These are phyloP conservation scores for Nematostella vectensis DNA, from an alignment of 92 coral and sea anemone species.

Conservation along the genomic window DNA sequence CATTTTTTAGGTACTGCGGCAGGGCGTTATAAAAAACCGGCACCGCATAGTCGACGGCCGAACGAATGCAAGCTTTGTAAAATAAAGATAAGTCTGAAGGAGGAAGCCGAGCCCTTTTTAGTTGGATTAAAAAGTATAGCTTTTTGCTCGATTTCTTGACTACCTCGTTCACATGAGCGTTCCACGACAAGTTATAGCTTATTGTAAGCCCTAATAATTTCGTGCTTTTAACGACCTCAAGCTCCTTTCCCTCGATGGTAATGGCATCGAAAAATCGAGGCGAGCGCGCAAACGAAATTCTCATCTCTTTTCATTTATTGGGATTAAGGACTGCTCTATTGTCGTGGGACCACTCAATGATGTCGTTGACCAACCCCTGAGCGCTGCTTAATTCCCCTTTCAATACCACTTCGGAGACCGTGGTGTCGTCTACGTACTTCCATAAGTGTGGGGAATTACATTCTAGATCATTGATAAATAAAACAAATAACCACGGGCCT, in stretches of 20 bases:
- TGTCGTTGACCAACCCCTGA: constrained; percentile 7
- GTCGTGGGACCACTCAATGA: constrained; percentile 11
- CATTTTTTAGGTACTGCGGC: too few species aligned
- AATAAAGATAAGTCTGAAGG: constrained; percentile 12
- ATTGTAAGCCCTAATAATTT: constrained; percentile 25
- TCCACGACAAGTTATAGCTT: constrained; percentile 18
- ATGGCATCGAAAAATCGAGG: constrained; percentile 7
- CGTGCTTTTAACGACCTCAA: constrained; percentile 12
- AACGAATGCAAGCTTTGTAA: constrained; percentile 18
- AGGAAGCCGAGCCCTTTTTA: constrained; percentile 24
- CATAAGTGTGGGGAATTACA: not conserved
- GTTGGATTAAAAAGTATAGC: constrained; percentile 17
- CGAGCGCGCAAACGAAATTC: constrained; percentile 12
- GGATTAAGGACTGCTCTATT: constrained; percentile 15
- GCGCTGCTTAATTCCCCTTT: not conserved
- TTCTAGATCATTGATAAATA: not conserved
- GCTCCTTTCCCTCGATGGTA: constrained; percentile 3
- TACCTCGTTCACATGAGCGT: constrained; percentile 10
- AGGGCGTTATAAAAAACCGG: too few species aligned
- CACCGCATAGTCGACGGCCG: constrained; percentile 18
- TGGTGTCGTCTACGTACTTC: constrained; percentile 15
- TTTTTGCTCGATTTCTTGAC: constrained; percentile 17
- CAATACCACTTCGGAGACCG: constrained; percentile 6
- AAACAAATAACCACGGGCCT: not conserved
- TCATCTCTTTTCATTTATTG: constrained; percentile 23